Conservation (phyloP, 2,113 vertebrate species). For the Cololabis saira region DNA sequence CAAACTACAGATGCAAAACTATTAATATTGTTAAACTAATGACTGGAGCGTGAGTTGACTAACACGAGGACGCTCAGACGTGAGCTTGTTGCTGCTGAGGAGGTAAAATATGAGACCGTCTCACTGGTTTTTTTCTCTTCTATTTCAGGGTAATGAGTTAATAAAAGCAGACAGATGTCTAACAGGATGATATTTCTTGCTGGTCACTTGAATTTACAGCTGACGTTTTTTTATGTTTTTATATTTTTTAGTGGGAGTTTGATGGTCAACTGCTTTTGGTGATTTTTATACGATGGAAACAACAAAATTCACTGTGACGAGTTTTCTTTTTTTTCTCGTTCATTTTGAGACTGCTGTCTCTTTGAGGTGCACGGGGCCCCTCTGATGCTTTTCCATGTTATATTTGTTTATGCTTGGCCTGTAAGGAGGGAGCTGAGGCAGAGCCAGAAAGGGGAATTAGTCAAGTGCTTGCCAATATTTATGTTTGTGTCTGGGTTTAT, state of each 20-base stretch:
- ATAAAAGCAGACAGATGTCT: constrained; percentile 22
- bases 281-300: constrained; percentile 47
- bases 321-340: constrained; percentile 29
- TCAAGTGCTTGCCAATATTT: constrained; percentile 75
- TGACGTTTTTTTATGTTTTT: constrained; percentile 16
- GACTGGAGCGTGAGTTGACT: neutral
- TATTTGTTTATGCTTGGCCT: constrained; percentile 66
- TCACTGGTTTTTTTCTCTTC: constrained; percentile 33
- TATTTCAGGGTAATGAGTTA: constrained; percentile 47
- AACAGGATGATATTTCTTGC: constrained; percentile 39
- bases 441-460: constrained; percentile 62
- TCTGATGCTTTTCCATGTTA: constrained; percentile 65
- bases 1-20: too few relatives aligned
- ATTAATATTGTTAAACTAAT: too few relatives aligned
- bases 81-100: neutral
- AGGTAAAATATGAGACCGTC: constrained; percentile 32
- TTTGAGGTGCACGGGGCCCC: constrained; percentile 44
- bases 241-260: neutral
- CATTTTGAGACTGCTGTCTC: constrained; percentile 32
- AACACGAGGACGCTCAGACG: too few relatives aligned
- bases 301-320: constrained; percentile 26
- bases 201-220: constrained; percentile 35
- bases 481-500: constrained; percentile 79
- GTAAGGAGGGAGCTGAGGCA: constrained; percentile 18
- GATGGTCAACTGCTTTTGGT: constrained; percentile 1